Evolutionary conservation across 1,140 invertebrate genomes (phyloP).

Genomic region (Luehdorfia chinensis): DNA sequence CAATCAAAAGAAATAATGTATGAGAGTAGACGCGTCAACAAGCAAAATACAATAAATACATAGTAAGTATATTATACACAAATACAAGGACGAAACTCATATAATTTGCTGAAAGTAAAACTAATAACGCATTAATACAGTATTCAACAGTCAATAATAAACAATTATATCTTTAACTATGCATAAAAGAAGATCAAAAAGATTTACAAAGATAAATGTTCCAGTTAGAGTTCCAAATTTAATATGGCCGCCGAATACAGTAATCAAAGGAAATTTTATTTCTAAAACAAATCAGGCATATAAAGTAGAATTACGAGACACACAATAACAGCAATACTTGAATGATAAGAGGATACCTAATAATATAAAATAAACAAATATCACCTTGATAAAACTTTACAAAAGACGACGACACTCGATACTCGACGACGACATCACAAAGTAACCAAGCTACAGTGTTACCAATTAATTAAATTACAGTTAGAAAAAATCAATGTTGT

Average conservation of each 20-base stretch:
- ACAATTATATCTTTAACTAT: neutral
- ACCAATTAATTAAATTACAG: neutral
- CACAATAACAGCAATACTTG: conserved; percentile 8
- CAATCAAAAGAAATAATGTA: conserved; percentile 40
- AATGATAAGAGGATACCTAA: conserved; percentile 2
- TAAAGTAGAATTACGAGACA: too few relatives aligned
- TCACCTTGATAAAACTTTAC: conserved; percentile 73
- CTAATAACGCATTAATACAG: conserved; percentile 12
- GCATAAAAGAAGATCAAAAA: conserved; percentile 31
- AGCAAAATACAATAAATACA: conserved; percentile 40
- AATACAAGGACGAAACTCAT: conserved; percentile 5
- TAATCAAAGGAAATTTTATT: conserved; percentile 16
- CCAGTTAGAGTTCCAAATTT: conserved; percentile 51
- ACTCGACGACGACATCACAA: conserved; percentile 74
- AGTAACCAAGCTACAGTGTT: conserved; percentile 41
- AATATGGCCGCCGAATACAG: conserved; percentile 61
- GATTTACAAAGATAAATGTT: conserved; percentile 54
- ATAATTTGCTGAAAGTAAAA: conserved; percentile 11
- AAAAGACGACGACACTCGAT: conserved; percentile 72
- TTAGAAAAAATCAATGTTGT: neutral
- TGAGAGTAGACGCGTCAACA: conserved; percentile 73
- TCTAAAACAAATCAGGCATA: too few relatives aligned
- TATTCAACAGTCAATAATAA: neutral
- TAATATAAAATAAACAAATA: conserved; percentile 37
- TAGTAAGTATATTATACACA: conserved; percentile 15